A percentile compares a stretch with the other conserved stretches of the same genome.
phyloP scores from a whole-genome alignment of 2,113 vertebrate species.

The Stomatorhinus ivindoensis region DNA sequence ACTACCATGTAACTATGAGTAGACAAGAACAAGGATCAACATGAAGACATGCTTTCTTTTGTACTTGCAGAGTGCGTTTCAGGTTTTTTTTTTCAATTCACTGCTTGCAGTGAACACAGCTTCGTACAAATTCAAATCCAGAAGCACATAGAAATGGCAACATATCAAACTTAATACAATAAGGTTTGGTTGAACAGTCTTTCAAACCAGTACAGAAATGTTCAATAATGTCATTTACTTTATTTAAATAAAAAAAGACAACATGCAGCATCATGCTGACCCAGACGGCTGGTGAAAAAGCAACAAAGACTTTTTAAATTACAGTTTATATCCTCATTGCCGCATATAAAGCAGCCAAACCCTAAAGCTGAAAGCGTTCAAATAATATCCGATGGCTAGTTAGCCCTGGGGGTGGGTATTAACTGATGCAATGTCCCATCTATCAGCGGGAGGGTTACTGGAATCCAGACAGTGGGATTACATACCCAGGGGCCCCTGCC shows the following conservation, averaged over 20 bases:
- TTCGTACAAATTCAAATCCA: neutral
- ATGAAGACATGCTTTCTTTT: neutral
- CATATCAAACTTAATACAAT: neutral
- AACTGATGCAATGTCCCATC: slow-evolving; percentile 8
- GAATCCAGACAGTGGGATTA: slow-evolving; percentile 12
- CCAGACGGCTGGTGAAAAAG: neutral
- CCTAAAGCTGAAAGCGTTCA: slow-evolving; percentile 1
- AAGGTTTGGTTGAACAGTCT: neutral
- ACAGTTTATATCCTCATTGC: neutral
- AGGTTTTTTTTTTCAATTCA: neutral
- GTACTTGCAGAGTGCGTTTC: neutral
- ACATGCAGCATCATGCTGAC: neutral
- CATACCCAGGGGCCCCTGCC: neutral
- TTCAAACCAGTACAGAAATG: neutral
- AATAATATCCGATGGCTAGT: neutral
- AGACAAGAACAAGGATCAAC: neutral
- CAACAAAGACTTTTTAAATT: neutral
- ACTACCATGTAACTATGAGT: neutral
- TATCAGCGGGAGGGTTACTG: slow-evolving; percentile 7
- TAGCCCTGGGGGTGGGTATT: neutral
- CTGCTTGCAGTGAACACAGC: neutral
- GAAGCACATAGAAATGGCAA: neutral
- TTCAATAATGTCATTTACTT: neutral
- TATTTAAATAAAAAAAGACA: neutral
- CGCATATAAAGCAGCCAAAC: neutral